phyloP scores from a whole-genome alignment of 2,113 vertebrate species.

The Silurus asotus region DNA sequence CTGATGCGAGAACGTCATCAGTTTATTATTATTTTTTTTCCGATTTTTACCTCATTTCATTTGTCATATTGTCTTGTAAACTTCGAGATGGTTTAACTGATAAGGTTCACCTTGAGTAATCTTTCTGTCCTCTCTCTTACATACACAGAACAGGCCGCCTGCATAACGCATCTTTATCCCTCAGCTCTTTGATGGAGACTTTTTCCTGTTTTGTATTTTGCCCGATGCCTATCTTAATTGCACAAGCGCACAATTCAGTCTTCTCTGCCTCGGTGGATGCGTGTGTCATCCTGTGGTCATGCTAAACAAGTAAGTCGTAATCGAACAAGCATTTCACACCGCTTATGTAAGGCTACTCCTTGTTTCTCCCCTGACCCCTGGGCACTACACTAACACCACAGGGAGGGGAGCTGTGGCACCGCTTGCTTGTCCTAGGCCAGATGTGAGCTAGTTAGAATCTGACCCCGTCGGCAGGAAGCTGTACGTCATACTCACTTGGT shows the following conservation, averaged over 20 bases:
- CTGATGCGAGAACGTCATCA: background rate
- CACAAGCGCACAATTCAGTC: constrained; percentile 42
- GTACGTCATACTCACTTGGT: constrained; percentile 67
- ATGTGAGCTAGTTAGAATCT: constrained; percentile 59
- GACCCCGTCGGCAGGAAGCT: constrained; percentile 68
- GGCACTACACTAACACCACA: constrained; percentile 41
- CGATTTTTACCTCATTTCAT: constrained; percentile 54
- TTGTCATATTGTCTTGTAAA: constrained; percentile 65
- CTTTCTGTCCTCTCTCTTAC: constrained; percentile 48
- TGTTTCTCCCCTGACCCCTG: constrained; percentile 45
- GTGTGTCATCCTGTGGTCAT: constrained; percentile 55
- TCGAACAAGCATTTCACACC: constrained; percentile 52
- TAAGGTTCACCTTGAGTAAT: constrained; percentile 63
- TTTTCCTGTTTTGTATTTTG: constrained; percentile 53
- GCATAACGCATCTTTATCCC: constrained; percentile 53
- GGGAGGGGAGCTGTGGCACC: constrained; percentile 40
- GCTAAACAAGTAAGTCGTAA: constrained; percentile 59
- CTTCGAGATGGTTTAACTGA: constrained; percentile 66
- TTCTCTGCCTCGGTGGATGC: constrained; percentile 28
- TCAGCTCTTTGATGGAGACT: constrained; percentile 56
- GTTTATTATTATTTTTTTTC: background rate
- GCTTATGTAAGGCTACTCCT: constrained; percentile 47
- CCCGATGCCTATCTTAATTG: constrained; percentile 59
- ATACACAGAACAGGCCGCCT: constrained; percentile 44
- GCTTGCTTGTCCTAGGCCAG: constrained; percentile 55